Evolutionary conservation across 2,888 invertebrate species (phyloP).

Genomic region (Onthophagus sagittarius): DNA sequence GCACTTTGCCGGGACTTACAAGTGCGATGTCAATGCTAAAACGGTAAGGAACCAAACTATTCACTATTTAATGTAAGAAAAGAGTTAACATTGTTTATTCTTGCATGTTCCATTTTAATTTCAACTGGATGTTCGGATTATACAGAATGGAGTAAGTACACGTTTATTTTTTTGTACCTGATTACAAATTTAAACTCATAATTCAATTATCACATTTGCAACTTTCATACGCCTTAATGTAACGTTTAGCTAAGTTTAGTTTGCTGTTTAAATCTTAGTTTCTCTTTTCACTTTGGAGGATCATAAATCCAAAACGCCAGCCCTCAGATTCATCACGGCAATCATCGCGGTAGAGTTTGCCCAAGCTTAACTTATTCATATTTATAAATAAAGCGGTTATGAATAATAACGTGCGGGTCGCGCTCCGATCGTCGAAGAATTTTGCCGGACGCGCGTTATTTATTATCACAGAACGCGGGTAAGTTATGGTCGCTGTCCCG

Average conservation of each 20-base stretch:
- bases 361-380: not conserved
- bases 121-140: slow-evolving; percentile 19
- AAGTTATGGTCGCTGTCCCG: not conserved
- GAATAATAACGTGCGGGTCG: slow-evolving; percentile 8
- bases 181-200: not conserved
- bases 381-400: slow-evolving; percentile 11
- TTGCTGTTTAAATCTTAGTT: not conserved
- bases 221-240: not conserved
- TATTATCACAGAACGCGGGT: slow-evolving; percentile 3
- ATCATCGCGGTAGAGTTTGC: slow-evolving; percentile 1
- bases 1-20: slow-evolving; percentile 82
- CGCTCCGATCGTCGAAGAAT: not conserved
- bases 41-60: slow-evolving; percentile 62
- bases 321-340: slow-evolving; percentile 9
- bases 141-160: slow-evolving; percentile 58
- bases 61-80: not conserved
- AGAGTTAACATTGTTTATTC: slow-evolving; percentile 13
- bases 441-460: slow-evolving; percentile 5
- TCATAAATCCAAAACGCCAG: slow-evolving; percentile 6
- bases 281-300: not conserved
- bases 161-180: slow-evolving; percentile 1
- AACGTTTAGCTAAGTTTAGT: slow-evolving; percentile 3
- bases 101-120: slow-evolving; percentile 9
- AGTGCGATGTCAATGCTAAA: slow-evolving; percentile 78
- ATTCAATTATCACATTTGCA: slow-evolving; percentile 6